Evolutionary conservation across 2,888 invertebrate genomes (phyloP), one percentile per base, ranked within the genome.

Genomic region (Dryomyza anilis): DNA sequence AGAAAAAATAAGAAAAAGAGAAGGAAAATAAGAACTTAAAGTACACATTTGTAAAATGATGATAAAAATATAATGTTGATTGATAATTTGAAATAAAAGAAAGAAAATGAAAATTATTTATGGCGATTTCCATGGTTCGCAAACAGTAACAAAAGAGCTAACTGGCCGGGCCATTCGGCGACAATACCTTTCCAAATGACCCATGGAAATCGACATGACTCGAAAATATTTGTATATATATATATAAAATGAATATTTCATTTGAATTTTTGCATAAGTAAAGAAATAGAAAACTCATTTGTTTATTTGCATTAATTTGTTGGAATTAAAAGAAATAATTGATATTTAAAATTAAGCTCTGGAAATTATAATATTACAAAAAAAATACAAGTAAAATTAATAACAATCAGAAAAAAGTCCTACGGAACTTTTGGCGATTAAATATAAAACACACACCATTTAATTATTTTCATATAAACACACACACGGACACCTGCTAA

Each of bases 311-410:
- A 12, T 25, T 55, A 3, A 45, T 61, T 61, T 61, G 12, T 50
- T 39, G 27, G 10, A n/a, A n/a, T n/a, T n/a, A n/a, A n/a, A n/a
- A n/a, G n/a, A n/a, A n/a, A n/a, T n/a, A n/a, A 21, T 52, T 25
- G 1, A 61, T 19, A 27, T 45, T 33, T 48, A 36, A 43, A 36
- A 67, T 68, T 67, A 69, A 71, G 66, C 63, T 69, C 63, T 67
- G 62, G 55, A 69, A 66, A 70, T 67, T 67, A 65, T 68, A 69
- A 67, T n/a, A n/a, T n/a, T n/a, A n/a, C n/a, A n/a, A n/a, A n/a
- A n/a, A n/a, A n/a, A n/a, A n/a, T n/a, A n/a, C n/a, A n/a, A n/a
- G n/a, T n/a, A n/a, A n/a, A n/a, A n/a, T n/a, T n/a, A n/a, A n/a
- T n/a, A n/a, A n/a, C 48, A 60, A 50, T 27, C 45, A 59, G n/a